Evolutionary conservation across 2,113 vertebrate species (phyloP), one percentile per base, ranked within the genome.

Genomic region (Alexandromys fortis): DNA sequence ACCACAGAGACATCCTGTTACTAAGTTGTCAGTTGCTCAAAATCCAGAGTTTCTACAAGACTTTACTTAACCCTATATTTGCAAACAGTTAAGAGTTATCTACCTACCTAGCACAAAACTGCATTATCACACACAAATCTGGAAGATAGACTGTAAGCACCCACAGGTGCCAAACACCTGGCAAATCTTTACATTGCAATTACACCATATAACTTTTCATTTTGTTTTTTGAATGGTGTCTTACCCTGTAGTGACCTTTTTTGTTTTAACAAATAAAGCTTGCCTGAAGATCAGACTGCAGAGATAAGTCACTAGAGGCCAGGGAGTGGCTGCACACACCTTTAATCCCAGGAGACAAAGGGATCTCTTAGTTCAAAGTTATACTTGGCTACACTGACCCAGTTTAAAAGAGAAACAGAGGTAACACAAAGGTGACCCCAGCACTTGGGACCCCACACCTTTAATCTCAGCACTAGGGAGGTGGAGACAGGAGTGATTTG

Each of bases 1-100:
- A 88, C 28, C 49, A 94, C 16, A 75, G 82, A 89, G 67, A 81
- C 16, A 72, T 67, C n/a, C 58, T 79, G 68, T 78, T 82, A 65
- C 35, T 63, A 35, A 14, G 73, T 61, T 95, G n/a, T 77, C 88
- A 45, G 47, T 79, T 95, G 88, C 94, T 96, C 47, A 92, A 91
- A 95, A 35, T 55, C 81, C 42, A 90, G n/a, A 7, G 52, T 61
- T 93, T 95, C 83, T 52, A 73, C 58, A 93, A 86, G 45, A 35
- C 8, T 87, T 93, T 75, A 68, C 91, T 93, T 88, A 90, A 90
- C 90, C 28, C 11, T 86, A 75, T 24, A 52, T 86, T 65, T 94
- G 78, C 78, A 90, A 91, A 72, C 19, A 78, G 91, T 75, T 91
- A 68, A 42, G 16, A 95, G 83, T 14, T 65, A 49, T n/a, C 70